Percentiles rank a stretch among this genome's conserved stretches.
Conservation (phyloP, 2,113 vertebrate genomes). For the Lophotis ruficrista region DNA sequence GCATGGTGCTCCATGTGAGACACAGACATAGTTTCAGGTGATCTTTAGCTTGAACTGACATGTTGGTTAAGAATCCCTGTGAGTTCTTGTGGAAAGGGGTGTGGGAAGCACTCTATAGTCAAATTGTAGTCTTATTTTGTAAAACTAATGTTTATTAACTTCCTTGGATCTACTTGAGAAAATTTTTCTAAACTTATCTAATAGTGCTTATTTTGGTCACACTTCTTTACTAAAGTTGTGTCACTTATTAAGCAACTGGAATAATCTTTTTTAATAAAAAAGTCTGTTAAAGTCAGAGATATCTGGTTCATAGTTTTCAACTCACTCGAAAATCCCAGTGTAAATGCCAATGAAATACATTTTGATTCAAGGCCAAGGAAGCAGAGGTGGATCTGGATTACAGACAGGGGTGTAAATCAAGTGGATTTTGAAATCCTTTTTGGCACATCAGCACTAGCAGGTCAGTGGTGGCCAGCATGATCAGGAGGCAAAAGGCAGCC, state of each 20-base stretch:
- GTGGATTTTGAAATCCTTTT: not conserved
- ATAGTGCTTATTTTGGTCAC: not conserved
- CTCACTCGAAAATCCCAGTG: fast-evolving
- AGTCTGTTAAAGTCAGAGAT: not conserved
- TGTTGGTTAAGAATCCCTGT: not conserved
- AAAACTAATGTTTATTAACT: not conserved
- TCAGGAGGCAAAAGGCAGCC: not conserved
- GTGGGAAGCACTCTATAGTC: not conserved
- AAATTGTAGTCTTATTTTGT: fast-evolving
- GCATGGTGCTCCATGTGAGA: not conserved
- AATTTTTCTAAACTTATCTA: not conserved
- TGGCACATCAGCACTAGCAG: not conserved
- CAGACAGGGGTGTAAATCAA: not conserved
- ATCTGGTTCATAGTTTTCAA: not conserved
- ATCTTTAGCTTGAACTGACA: not conserved
- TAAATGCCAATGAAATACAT: not conserved
- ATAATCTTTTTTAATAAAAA: not conserved
- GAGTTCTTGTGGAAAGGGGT: not conserved
- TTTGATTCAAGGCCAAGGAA: not conserved
- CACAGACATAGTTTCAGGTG: not conserved
- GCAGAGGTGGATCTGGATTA: not conserved
- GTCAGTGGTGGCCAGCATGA: not conserved
- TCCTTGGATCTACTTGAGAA: not conserved
- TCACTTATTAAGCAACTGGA: not conserved
- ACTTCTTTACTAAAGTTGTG: not conserved